Percentiles rank a stretch among this genome's conserved stretches.
These are phyloP conservation scores for Chirona hameri DNA, from an alignment of 2,888 invertebrate species.

Conservation along the genomic window DNA sequence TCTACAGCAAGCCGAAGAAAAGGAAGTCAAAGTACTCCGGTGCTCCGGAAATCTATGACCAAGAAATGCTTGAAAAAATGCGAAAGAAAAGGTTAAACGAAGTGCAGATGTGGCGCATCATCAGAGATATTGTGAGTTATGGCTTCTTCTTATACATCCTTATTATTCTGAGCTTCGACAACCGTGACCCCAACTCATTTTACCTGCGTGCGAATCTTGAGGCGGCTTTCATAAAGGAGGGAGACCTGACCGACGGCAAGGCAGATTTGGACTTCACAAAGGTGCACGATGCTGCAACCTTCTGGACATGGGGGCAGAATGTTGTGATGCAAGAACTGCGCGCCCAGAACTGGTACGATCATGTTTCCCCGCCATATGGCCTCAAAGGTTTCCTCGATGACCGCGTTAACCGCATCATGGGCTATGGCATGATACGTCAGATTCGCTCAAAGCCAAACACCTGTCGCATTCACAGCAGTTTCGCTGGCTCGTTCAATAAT, in stretches of 20 bases:
- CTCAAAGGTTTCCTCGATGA: constrained; percentile 52
- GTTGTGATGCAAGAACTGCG: constrained; percentile 48
- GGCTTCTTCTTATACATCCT: constrained; percentile 51
- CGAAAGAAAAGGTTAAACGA: constrained; percentile 47
- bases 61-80: constrained; percentile 43
- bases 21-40: not conserved
- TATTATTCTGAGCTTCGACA: constrained; percentile 49
- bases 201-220: constrained; percentile 47
- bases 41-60: constrained; percentile 39
- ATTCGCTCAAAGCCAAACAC: constrained; percentile 44
- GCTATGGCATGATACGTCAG: constrained; percentile 53
- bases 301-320: constrained; percentile 49
- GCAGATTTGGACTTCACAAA: constrained; percentile 36
- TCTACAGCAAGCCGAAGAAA: constrained; percentile 33
- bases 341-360: constrained; percentile 49
- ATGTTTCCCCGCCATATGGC: constrained; percentile 50
- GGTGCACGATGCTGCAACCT: constrained; percentile 46
- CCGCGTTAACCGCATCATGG: constrained; percentile 53
- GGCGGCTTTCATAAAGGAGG: constrained; percentile 41
- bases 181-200: constrained; percentile 45
- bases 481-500: constrained; percentile 38
- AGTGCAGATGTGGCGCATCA: constrained; percentile 49
- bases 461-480: constrained; percentile 39
- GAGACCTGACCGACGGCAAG: not conserved
- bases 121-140: constrained; percentile 50